Evolutionary conservation across 2,113 vertebrate genomes (phyloP), one percentile per base, ranked within the genome.

Genomic region (Bos javanicus): DNA sequence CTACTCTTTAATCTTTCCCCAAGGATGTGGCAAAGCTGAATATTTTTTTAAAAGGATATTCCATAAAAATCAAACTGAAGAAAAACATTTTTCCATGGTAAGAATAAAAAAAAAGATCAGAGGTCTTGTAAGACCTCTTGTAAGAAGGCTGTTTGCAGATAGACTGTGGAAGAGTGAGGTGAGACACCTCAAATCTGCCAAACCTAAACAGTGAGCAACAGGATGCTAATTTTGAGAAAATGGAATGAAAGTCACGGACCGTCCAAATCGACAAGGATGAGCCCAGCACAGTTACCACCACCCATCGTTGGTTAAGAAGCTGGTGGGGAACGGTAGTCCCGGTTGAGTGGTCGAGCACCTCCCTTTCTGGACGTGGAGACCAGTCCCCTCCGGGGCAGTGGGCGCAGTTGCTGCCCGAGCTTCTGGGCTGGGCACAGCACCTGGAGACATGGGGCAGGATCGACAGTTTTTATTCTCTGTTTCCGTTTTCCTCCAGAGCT

Each of bases 401-500:
- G 89, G 85, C 5, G 1, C 10, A 87, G 52, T 52, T 43, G 26
- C 30, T 81, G 64, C 87, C 87, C 0, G 4, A 91, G 94, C 87
- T 1, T 0, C 57, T 1, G 39, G 86, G 87, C 74, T 83, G 46
- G 78, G 76, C 43, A 9, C 15, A 83, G 81, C 1, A 0, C 83
- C 26, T 84, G 86, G 3, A 23, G 46, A 92, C 96, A 30, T 8
- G 33, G 0, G 0, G 83, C 84, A 97, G 98, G 97, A 98, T 95
- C 5, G 59, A 46, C 90, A 80, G 30, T 62, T 46, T 96, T 95
- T 74, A 19, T 98, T 98, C 62, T 98, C 89, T 98, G 93, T 98
- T 80, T 98, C 95, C 98, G 4, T 90, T 74, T 52, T 87, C 97
- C 50, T 33, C 19, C 80, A 99, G 99, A 99, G 99, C 93, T 99